Base-by-base conservation (phyloP, 2,797 vertebrate genomes). In the Callimico goeldii region DNA sequence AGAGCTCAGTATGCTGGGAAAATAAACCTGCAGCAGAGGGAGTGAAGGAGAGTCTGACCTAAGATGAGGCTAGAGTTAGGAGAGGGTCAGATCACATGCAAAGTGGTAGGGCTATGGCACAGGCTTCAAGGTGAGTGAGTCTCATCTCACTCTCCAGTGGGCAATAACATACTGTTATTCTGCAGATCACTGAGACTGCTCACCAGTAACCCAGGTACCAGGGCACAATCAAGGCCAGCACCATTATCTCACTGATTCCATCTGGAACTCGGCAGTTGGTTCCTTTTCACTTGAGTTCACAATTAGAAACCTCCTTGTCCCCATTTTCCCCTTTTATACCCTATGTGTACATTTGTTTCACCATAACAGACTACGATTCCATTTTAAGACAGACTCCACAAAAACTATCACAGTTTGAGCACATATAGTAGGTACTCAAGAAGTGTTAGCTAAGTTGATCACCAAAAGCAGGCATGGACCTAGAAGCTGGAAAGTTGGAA, bases 41-140 rank as follows among this genome's bases (percentile, higher is more conserved):
- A 79, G 30, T 1, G 5, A 17, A 48, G 52, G 3, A 4, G 67
- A 50, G 52, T 22, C 39, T 7, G 5, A 12, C 0, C 0, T 0
- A 36, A 58, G 52, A 30, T 14, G 33, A 75, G 28, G 20, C 22
- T 50, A 19, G 15, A 72, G 20, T 26, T 13, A 24, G 39, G 22
- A 30, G 26, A 58, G 24, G 26, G 4, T 33, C 39, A 8, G 36
- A 39, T 39, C 76, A 26, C 20, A 7, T 30, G 28, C 7, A 12
- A 61, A 48, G 26, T 9, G 36, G 12, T 2, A n/a, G 20, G 12
- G 10, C 12, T 17, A 17, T 1, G 20, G 46, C 22, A 50, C 46
- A 79, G 79, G 36, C 52, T 14, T 43, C 64, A 64, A 58, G 24
- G 46, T 76, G 77, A 70, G 3, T 4, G 28, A 84, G 13, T 13